Percentiles rank a stretch among this genome's conserved stretches.
These are phyloP conservation scores for Aphelenchoides bicaudatus DNA, from an alignment of 2,888 invertebrate genomes.

Conservation along the genomic window DNA sequence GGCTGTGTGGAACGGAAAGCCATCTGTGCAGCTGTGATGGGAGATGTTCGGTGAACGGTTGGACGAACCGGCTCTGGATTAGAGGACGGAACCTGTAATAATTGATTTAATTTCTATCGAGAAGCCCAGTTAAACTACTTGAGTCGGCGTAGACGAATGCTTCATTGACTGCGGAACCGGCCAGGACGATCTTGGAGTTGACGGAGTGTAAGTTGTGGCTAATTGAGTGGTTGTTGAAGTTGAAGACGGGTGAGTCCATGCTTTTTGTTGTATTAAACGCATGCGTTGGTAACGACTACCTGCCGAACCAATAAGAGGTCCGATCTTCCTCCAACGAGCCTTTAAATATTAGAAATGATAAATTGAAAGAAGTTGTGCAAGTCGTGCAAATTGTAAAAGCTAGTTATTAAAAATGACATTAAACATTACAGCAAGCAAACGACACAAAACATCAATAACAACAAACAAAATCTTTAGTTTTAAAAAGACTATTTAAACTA, in stretches of 20 bases:
- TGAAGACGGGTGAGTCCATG: slow-evolving; percentile 27
- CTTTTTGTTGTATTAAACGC: slow-evolving; percentile 26
- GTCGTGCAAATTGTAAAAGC: too few relatives aligned
- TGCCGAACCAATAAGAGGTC: slow-evolving; percentile 32
- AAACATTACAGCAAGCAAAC: too few relatives aligned
- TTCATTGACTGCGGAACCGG: neutral
- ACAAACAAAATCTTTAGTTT: too few relatives aligned
- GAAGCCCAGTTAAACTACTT: neutral
- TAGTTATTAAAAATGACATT: too few relatives aligned
- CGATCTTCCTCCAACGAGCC: slow-evolving; percentile 40
- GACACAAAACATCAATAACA: too few relatives aligned
- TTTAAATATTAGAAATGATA: slow-evolving; percentile 13
- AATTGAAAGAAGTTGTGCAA: slow-evolving; percentile 18
- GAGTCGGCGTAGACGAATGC: slow-evolving; percentile 7
- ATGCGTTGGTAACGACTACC: slow-evolving; percentile 22
- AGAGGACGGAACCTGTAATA: neutral
- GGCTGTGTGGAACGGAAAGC: slow-evolving; percentile 3
- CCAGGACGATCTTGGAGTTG: neutral
- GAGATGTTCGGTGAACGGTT: neutral
- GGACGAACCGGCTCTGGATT: slow-evolving; percentile 3
- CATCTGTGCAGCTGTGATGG: slow-evolving; percentile 9
- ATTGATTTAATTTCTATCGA: neutral
- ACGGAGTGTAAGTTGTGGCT: neutral
- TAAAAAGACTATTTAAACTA: too few relatives aligned
- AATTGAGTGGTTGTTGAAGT: slow-evolving; percentile 16